Evolutionary conservation across 1,140 invertebrate genomes (phyloP).

Genomic region (Centruroides vittatus): DNA sequence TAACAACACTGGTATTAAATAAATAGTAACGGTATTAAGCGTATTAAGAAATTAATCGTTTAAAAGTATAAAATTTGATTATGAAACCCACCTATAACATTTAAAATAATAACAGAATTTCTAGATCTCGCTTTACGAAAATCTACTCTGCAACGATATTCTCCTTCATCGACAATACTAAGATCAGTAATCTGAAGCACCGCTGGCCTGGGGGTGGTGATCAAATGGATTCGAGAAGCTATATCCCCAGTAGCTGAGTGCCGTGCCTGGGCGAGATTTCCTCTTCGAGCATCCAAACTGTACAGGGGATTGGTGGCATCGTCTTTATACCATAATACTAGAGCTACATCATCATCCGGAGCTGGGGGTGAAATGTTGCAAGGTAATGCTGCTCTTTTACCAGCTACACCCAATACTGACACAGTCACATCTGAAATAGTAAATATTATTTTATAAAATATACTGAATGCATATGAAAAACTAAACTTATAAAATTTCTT

Average conservation of each 20-base stretch:
- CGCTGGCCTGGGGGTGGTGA: slow-evolving; percentile 15
- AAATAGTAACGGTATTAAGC: too few species aligned
- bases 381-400: slow-evolving; percentile 55
- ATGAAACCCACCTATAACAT: slow-evolving; percentile 65
- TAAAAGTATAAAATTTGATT: not conserved
- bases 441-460: not conserved
- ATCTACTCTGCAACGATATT: slow-evolving; percentile 78
- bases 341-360: slow-evolving; percentile 53
- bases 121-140: slow-evolving; percentile 76
- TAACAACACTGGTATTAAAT: too few species aligned
- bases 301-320: slow-evolving; percentile 62
- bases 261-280: slow-evolving; percentile 18
- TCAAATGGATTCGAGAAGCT: slow-evolving; percentile 14
- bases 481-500: too few species aligned
- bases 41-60: too few species aligned
- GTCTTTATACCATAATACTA: slow-evolving; percentile 78
- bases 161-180: slow-evolving; percentile 45
- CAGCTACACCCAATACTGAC: slow-evolving; percentile 24
- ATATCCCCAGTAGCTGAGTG: slow-evolving; percentile 19
- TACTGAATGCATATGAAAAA: too few species aligned
- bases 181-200: slow-evolving; percentile 15
- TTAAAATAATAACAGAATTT: slow-evolving; percentile 75
- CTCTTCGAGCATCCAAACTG: slow-evolving; percentile 23
- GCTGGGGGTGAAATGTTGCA: slow-evolving; percentile 62
- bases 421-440: slow-evolving; percentile 16